Percentiles rank a stretch among this genome's conserved stretches.
Conservation (phyloP, 2,888 invertebrate genomes). For the Eumerus sabulonum region DNA sequence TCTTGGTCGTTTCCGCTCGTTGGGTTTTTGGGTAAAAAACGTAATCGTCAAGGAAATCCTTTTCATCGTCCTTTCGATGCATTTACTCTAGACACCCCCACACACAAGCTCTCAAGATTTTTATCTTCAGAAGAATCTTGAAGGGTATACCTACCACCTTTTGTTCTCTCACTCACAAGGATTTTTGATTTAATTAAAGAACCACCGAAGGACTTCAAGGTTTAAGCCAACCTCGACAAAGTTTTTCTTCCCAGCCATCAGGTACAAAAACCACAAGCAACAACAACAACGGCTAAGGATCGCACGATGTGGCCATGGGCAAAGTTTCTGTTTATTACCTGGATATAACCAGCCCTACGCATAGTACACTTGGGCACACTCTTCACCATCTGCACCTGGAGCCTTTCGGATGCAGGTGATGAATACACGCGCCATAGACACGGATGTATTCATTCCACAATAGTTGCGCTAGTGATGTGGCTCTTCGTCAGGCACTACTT, state of each 20-base stretch:
- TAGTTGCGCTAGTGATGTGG: too few species aligned
- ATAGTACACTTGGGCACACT: conserved; percentile 31
- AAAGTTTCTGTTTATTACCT: conserved; percentile 55
- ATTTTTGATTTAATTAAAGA: too few species aligned
- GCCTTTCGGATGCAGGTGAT: conserved; percentile 21
- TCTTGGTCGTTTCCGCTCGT: conserved; percentile 45
- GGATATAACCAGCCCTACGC: conserved; percentile 8
- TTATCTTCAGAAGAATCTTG: too few species aligned
- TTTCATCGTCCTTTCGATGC: conserved; percentile 22
- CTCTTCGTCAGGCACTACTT: conserved; percentile 36
- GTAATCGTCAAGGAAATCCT: conserved; percentile 18
- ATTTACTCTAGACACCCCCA: conserved; percentile 2
- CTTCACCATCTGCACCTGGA: conserved; percentile 20
- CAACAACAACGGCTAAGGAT: too few species aligned
- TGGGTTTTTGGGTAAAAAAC: conserved; percentile 34
- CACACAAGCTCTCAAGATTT: too few species aligned
- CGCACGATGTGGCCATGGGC: not conserved
- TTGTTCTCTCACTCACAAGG: conserved; percentile 6
- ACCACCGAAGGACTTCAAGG: conserved; percentile 20
- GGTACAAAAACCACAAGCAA: too few species aligned
- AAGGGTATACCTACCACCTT: conserved; percentile 26
- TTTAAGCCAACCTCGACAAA: conserved; percentile 28
- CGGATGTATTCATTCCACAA: conserved; percentile 13
- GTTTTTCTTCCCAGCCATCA: not conserved
- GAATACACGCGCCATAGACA: conserved; percentile 12